Percentiles rank a stretch among this genome's conserved stretches.
Conservation (phyloP, 64 coral and sea anemone genomes). For the Trachythela sp. region DNA sequence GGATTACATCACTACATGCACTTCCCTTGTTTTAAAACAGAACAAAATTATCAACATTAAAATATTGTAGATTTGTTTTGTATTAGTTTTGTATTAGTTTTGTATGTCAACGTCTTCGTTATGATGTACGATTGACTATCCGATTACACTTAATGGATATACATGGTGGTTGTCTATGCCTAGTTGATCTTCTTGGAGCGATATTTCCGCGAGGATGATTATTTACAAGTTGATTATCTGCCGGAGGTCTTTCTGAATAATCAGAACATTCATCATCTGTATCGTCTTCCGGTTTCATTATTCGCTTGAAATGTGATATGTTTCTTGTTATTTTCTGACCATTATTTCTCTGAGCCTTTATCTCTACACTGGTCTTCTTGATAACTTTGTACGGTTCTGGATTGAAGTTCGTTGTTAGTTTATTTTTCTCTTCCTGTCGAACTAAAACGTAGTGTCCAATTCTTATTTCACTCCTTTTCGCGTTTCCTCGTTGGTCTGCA, state of each 20-base stretch:
- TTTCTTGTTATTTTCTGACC: not conserved
- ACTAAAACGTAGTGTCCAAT: not conserved
- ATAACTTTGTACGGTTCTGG: not conserved
- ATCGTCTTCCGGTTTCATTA: not conserved
- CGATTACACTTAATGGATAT: too few species aligned
- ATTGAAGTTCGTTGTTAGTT: not conserved
- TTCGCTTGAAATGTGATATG: not conserved
- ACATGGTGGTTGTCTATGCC: too few species aligned
- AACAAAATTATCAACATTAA: too few species aligned
- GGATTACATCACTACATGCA: too few species aligned
- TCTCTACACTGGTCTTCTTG: not conserved
- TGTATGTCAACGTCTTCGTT: too few species aligned
- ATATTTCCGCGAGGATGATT: too few species aligned
- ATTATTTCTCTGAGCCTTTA: not conserved
- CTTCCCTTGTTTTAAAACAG: too few species aligned
- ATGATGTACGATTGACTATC: too few species aligned
- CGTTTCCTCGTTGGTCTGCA: too few species aligned
- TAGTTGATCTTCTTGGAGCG: too few species aligned
- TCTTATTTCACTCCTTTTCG: not conserved
- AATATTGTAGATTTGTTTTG: too few species aligned
- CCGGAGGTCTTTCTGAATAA: not conserved
- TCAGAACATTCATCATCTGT: not conserved
- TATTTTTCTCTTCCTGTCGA: not conserved
- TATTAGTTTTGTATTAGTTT: too few species aligned
- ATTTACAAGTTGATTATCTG: not conserved